Conservation (phyloP, 2,888 invertebrate genomes). For the Agonopterix arenella region DNA sequence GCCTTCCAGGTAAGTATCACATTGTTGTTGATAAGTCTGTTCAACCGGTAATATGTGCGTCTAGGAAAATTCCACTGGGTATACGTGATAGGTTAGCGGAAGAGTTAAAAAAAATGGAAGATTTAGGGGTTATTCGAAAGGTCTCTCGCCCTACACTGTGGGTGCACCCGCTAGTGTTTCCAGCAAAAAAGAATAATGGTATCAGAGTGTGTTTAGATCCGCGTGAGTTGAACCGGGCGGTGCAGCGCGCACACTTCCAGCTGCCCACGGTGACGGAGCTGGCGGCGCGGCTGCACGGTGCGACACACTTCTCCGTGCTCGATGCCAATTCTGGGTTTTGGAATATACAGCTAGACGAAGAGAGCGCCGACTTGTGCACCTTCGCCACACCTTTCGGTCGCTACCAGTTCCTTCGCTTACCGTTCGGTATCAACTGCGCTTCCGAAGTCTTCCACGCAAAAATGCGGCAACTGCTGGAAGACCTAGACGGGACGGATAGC, state of each 20-base stretch:
- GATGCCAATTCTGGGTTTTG: constrained; percentile 11
- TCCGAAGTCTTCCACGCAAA: constrained; percentile 7
- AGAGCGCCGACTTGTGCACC: constrained; percentile 7
- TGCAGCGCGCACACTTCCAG: constrained; percentile 9
- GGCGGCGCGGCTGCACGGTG: constrained; percentile 8
- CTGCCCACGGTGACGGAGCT: constrained; percentile 9
- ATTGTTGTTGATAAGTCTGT: constrained; percentile 2
- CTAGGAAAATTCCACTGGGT: constrained; percentile 6
- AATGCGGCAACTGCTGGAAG: constrained; percentile 10
- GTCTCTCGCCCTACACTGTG: constrained; percentile 6
- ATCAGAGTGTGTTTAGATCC: constrained; percentile 2
- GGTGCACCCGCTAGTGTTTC: constrained; percentile 4
- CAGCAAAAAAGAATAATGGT: constrained; percentile 1
- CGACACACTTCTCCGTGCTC: constrained; percentile 6
- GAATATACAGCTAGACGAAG: constrained; percentile 9
- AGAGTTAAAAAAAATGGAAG: constrained; percentile 6
- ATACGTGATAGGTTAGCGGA: constrained; percentile 4
- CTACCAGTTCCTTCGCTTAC: constrained; percentile 8
- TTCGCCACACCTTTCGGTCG: constrained; percentile 8
- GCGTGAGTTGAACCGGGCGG: constrained; percentile 6
- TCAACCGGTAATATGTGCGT: constrained; percentile 2
- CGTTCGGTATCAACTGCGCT: constrained; percentile 8
- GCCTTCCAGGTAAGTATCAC: neutral
- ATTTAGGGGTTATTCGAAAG: constrained; percentile 7
- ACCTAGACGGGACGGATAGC: constrained; percentile 11